Evolutionary conservation across 1,140 invertebrate genomes (phyloP).

Genomic region (Spodoptera frugiperda): DNA sequence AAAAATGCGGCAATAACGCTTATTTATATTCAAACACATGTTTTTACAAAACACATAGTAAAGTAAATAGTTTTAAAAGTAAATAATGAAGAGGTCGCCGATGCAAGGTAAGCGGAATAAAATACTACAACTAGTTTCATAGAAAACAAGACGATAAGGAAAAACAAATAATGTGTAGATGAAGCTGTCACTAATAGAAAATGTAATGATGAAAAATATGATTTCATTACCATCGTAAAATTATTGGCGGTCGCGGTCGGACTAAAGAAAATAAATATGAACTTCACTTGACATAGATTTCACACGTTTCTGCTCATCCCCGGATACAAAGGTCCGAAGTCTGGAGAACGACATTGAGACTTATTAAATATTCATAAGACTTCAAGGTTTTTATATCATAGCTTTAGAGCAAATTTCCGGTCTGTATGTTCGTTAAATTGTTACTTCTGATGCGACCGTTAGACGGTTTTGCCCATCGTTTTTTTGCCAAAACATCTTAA

Average conservation of each 20-base stretch:
- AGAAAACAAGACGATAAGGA: constrained; percentile 28
- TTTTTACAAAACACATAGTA: constrained; percentile 2
- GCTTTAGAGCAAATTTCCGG: constrained; percentile 13
- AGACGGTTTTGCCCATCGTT: neutral
- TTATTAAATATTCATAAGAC: constrained; percentile 21
- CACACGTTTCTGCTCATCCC: constrained; percentile 20
- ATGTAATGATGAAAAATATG: constrained; percentile 24
- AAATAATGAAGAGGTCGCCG: constrained; percentile 1
- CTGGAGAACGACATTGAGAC: constrained; percentile 4
- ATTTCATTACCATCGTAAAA: constrained; percentile 10
- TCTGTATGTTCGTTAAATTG: neutral
- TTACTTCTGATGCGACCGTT: constrained; percentile 6
- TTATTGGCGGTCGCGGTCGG: neutral
- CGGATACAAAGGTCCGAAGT: constrained; percentile 10
- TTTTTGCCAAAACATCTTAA: neutral
- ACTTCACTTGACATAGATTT: constrained; percentile 42
- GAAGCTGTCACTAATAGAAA: constrained; percentile 3
- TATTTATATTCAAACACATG: neutral
- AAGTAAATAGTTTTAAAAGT: constrained; percentile 19
- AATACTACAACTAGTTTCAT: constrained; percentile 10
- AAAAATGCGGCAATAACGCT: constrained; percentile 21
- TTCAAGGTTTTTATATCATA: constrained; percentile 4
- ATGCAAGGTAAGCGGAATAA: constrained; percentile 1
- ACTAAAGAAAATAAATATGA: neutral
- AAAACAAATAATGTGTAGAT: constrained; percentile 29